Evolutionary conservation across 2,113 vertebrate genomes (phyloP), one percentile per base, ranked within the genome.

Genomic region (human (Homo sapiens)): DNA sequence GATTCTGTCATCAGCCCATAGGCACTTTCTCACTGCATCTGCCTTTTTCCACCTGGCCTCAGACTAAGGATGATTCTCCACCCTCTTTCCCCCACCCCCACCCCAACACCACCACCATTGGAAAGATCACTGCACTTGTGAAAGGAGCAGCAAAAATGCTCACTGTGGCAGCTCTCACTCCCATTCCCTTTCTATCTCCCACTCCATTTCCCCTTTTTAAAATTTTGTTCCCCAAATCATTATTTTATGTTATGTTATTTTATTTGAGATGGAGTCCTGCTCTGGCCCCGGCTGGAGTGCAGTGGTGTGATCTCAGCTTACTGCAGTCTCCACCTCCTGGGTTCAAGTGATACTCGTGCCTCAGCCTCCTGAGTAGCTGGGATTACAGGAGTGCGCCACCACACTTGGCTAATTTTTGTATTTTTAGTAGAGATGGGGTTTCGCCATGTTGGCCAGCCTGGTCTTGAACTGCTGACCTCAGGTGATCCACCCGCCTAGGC

Each of bases 61-160:
- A 25, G 57, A 18, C 25, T 68, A 72, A 18, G 4, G 45, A 25
- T 38, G 23, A 27, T 83, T 79, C 45, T 76, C 38, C 32, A 85
- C 20, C 27, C 6, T 43, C 43, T 8, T 8, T 6, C 4, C 2
- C 2, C 6, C 4, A 9, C 4, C 2, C 2, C 6, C 4, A 9
- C 40, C 38, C 12, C 50, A 25, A 7, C 30, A 78, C 57, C 40
- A 14, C 45, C 16, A 3, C 43, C 48, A 8, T 38, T 38, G 16
- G 22, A 73, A 64, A 73, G 32, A n/a, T 9, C 45, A 30, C 68
- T 40, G 27, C 23, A 13, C 1, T 16, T 43, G 25, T 57, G 9
- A 81, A 75, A 59, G 88, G 52, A 83, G 22, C 13, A 82, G 50
- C 35, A 57, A 48, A 59, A 35, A 35, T 10, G 30, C 20, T 10